Evolutionary conservation across 2,113 vertebrate genomes (phyloP), one percentile per base, ranked within the genome.

Genomic region (Dermatemys mawii): DNA sequence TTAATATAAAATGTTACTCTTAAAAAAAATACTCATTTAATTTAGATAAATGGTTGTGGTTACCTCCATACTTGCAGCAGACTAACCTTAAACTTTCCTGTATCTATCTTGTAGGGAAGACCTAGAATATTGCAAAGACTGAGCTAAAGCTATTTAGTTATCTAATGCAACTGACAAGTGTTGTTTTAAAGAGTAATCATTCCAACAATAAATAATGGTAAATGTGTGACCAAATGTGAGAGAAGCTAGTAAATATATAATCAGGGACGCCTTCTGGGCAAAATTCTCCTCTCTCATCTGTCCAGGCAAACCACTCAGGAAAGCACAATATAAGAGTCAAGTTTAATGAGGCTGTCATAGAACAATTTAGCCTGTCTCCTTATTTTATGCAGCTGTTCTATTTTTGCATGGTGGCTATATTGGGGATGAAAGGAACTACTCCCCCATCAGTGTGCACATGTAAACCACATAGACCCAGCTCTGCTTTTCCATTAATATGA

Each of bases 331-430:
- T 17, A 19, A 44, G 50, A 49, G 17, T 0, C 11, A 53, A 41
- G n/a, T 54, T 27, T 67, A 27, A 32, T 0, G 0, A 82, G 50
- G 67, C 12, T 35, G 12, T 86, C 1, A 0, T 44, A 26, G 35
- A 49, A 78, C 41, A 16, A 26, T 48, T 81, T 32, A 70, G 35
- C 49, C 5, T 41, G 8, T 46, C 83, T 48, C 21, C 70, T 51
- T 50, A 16, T 14, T 84, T 17, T 9, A 3, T 38, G 73, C 50
- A 67, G 46, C 82, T 3, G 4, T 16, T 12, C 22, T 83, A 0
- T 6, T 78, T 79, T 51, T 81, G 22, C 49, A 16, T 3, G 5
- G 76, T 27, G 75, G 35, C 1, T 11, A 5, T 9, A 13, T 21
- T 2, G 2, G 50, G 81, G 50, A 9, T 73, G 49, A 46, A 89